Conservation (phyloP, 2,113 vertebrate species). For the Propithecus coquereli region DNA sequence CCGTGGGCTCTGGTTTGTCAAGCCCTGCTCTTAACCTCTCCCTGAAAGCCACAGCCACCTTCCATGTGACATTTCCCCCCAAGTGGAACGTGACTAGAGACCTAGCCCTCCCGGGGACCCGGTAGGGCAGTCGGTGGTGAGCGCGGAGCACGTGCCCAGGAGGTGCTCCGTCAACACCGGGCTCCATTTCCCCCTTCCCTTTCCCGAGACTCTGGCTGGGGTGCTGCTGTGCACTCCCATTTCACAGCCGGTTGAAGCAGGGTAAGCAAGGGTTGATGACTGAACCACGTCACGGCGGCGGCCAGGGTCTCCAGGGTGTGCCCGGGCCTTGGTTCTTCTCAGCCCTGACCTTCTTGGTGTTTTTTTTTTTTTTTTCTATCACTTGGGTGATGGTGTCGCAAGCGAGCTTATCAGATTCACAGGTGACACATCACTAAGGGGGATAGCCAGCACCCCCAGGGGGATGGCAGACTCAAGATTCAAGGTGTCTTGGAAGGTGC, state of each 20-base stretch:
- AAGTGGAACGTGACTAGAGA: background rate
- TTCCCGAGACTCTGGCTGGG: background rate
- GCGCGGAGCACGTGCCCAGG: background rate
- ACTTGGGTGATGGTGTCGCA: background rate
- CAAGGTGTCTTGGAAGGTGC: background rate
- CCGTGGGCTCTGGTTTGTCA: background rate
- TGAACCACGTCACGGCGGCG: background rate
- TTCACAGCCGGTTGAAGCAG: background rate
- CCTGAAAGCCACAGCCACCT: background rate
- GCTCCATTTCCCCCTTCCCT: no score
- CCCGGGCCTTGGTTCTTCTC: background rate
- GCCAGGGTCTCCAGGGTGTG: background rate
- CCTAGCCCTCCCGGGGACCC: rapidly evolving
- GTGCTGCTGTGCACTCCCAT: no score
- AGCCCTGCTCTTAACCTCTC: no score
- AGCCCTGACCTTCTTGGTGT: background rate
- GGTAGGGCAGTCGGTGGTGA: no score
- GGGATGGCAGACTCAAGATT: background rate
- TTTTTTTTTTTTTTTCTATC: background rate
- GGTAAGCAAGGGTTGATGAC: background rate
- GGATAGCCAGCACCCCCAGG: no score
- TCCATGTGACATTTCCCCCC: background rate
- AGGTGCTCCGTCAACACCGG: rapidly evolving
- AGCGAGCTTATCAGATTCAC: background rate
- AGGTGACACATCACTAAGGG: no score